phyloP scores from a whole-genome alignment of 2,113 vertebrate species.

The Sinocyclocheilus rhinocerous region DNA sequence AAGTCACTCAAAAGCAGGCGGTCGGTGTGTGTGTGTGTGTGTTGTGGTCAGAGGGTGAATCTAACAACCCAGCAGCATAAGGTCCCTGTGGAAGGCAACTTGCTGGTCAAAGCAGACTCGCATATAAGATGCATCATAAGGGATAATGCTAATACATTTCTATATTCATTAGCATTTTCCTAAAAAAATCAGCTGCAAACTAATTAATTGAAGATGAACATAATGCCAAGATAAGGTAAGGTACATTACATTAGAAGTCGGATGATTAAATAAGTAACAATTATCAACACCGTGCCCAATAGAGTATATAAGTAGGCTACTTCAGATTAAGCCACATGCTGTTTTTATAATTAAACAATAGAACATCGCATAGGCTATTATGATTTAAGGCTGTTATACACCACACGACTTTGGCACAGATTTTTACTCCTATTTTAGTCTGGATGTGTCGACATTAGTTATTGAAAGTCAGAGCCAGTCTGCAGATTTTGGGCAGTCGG shows the following conservation, averaged over 20 bases:
- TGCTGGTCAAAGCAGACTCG: neutral
- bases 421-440: too few species aligned
- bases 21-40: neutral
- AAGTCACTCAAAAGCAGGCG: neutral
- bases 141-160: neutral
- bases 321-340: neutral
- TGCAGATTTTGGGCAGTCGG: too few species aligned
- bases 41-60: constrained; percentile 8
- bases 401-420: too few species aligned
- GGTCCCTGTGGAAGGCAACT: neutral
- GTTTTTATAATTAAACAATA: neutral
- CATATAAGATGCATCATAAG: neutral
- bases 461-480: too few species aligned
- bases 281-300: neutral
- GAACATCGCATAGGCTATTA: neutral
- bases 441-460: too few species aligned
- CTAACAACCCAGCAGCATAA: neutral
- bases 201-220: neutral
- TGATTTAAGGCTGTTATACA: too few species aligned
- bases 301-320: neutral
- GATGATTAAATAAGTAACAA: neutral
- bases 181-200: neutral
- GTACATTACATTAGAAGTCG: neutral
- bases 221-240: neutral
- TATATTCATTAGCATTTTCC: neutral